Evolutionary conservation across 2,888 invertebrate species (phyloP).

Genomic region (Hecatera dysodea): DNA sequence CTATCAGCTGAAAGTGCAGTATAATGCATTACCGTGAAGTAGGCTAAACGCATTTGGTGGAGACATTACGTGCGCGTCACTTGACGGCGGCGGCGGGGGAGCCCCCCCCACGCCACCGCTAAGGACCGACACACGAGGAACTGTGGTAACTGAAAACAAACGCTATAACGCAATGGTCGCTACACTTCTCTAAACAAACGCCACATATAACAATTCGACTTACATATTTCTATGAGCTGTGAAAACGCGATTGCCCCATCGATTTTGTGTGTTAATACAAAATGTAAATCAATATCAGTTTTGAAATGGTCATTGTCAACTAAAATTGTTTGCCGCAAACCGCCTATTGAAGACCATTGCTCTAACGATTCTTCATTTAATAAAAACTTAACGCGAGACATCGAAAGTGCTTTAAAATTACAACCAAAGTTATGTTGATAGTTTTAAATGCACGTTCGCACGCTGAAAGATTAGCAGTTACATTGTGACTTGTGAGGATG

Average conservation of each 20-base stretch:
- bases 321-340: too few relatives aligned
- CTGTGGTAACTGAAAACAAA: too few relatives aligned
- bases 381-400: not conserved
- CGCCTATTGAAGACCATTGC: too few relatives aligned
- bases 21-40: constrained; percentile 40
- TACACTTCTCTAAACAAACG: too few relatives aligned
- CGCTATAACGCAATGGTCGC: not conserved
- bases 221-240: too few relatives aligned
- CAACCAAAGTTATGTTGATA: not conserved
- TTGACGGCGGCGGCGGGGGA: constrained; percentile 18
- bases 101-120: not conserved
- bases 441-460: not conserved
- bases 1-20: constrained; percentile 27
- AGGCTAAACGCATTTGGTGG: constrained; percentile 52
- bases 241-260: too few relatives aligned
- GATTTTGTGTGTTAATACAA: too few relatives aligned
- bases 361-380: not conserved
- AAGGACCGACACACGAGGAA: not conserved
- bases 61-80: constrained; percentile 49
- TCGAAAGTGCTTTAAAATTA: not conserved
- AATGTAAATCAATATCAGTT: too few relatives aligned
- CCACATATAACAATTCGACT: too few relatives aligned
- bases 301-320: too few relatives aligned
- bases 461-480: not conserved
- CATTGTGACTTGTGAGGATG: too few relatives aligned